Percentiles rank a stretch among this genome's conserved stretches.
Conservation (phyloP, 2,113 vertebrate species). For the Lepus timidus region DNA sequence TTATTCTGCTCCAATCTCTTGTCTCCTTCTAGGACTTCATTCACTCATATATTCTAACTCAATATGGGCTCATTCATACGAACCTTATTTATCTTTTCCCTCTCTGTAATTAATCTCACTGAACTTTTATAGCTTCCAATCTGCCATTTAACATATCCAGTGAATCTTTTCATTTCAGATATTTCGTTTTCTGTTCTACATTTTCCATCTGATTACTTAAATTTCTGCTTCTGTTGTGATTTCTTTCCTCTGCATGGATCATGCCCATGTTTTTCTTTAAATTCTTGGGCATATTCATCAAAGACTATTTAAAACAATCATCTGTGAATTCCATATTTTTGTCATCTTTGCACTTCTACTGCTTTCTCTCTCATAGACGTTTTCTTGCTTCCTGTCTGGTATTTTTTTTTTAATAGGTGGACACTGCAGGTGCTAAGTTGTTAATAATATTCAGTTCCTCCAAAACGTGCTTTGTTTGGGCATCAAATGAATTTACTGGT, state of each 20-base stretch:
- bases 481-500: background rate
- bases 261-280: background rate
- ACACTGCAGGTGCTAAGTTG: background rate
- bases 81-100: background rate
- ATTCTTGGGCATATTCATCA: background rate
- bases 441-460: background rate
- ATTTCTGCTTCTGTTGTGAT: background rate
- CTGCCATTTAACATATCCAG: background rate
- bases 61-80: background rate
- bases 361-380: background rate
- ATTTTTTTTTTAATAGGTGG: background rate
- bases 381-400: background rate
- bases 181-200: background rate
- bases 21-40: background rate
- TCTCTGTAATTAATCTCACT: background rate
- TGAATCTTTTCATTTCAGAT: constrained; percentile 12
- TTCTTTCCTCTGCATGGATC: background rate
- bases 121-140: constrained; percentile 23
- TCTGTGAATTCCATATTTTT: background rate
- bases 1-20: background rate
- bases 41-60: background rate
- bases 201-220: constrained; percentile 19
- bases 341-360: background rate
- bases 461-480: background rate
- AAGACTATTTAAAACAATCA: background rate